A percentile compares a stretch with the other conserved stretches of the same genome.
phyloP scores from a whole-genome alignment of 2,797 vertebrate genomes.

The Fringilla coelebs region DNA sequence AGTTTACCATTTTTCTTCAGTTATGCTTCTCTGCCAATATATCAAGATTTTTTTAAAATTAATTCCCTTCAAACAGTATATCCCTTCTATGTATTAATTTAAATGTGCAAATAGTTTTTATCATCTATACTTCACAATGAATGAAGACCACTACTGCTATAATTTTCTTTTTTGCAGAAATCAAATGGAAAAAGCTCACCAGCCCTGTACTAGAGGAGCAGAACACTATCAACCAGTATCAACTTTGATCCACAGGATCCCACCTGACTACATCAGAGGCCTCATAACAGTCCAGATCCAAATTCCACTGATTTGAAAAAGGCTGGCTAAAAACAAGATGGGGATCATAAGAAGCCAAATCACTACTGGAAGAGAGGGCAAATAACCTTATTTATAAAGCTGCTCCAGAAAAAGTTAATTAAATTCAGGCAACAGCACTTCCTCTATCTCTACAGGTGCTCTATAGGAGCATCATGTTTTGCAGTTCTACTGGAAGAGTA shows the following conservation, averaged over 20 bases:
- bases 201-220: neutral
- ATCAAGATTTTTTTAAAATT: rapidly evolving
- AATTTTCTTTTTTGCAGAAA: neutral
- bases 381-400: neutral
- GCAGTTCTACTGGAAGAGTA: neutral
- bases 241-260: neutral
- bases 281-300: neutral
- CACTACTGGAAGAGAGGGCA: neutral
- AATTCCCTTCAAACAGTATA: neutral
- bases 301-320: neutral
- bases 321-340: neutral
- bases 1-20: neutral
- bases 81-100: neutral
- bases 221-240: neutral
- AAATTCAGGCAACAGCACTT: neutral
- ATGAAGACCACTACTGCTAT: neutral
- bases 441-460: neutral
- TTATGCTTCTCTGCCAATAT: neutral
- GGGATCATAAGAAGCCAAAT: neutral
- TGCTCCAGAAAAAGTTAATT: neutral
- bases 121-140: neutral
- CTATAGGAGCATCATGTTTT: neutral
- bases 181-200: slow-evolving; percentile 27
- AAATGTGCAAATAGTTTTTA: neutral
- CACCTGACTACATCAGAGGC: neutral